Base-by-base conservation (phyloP, 2,113 vertebrate genomes). In the Erinaceus europaeus region DNA sequence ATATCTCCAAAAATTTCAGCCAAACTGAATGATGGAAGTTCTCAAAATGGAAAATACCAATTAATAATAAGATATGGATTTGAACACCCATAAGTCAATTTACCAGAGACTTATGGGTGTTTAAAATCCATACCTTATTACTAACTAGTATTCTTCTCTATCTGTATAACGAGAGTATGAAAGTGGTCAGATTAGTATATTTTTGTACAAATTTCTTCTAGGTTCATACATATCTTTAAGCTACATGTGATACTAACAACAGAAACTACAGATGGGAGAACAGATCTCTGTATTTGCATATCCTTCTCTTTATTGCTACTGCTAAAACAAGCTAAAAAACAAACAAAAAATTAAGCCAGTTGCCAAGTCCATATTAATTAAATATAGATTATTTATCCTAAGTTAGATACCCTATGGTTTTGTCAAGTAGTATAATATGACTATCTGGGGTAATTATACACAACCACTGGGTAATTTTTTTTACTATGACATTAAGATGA, bases 281-380 rank as follows among this genome's bases (percentile, higher is more conserved):
- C 96, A 97, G 96, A 97, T 97, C 95, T 97, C 96, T 97, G 97
- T 97, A 97, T 97, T 97, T 97, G 91, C 97, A 97, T 94, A 96
- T 96, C 94, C 90, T 96, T 97, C 94, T 94, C 94, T 95, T 97
- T 95, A 97, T 97, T 91, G 95, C 94, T 91, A 96, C 87, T 93
- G 90, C 78, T 95, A 90, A 97, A 97, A 92, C 69, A 96, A 93
- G 48, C 87, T 91, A 67, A 94, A 91, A 77, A 93, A 67, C 11
- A 36, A 94, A 21, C 5, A 81, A 86, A 82, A 52, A 89, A 2
- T 68, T 18, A 91, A 83, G 80, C 82, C 74, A 94, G 84, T 85
- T 97, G 95, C 95, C 94, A 97, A 96, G 95, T 90, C 74, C 82
- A 84, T 57, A 94, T 94, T 92, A 96, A 84, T 95, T 94, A 96